These are phyloP conservation scores for Oxyscelio sp. DNA, from an alignment of 2,888 invertebrate species.

Conservation along the genomic window DNA sequence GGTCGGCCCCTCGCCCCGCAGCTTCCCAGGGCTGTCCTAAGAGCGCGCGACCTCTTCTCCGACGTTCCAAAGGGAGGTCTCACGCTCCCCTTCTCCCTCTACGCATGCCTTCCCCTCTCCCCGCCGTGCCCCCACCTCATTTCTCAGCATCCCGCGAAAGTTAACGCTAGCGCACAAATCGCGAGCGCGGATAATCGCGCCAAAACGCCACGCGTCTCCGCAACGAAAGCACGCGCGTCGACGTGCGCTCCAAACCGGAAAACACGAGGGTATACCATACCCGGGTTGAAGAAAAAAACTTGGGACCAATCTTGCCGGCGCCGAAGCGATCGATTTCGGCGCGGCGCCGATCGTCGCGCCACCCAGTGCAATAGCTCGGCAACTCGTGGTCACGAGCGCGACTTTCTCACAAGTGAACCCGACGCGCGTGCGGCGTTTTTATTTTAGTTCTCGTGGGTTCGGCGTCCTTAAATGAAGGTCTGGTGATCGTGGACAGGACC, in stretches of 20 bases:
- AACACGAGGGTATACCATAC: slow-evolving; percentile 43
- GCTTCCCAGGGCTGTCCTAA: no score
- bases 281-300: not conserved
- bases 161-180: no score
- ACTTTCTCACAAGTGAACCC: slow-evolving; percentile 9
- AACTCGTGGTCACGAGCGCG: slow-evolving; percentile 2
- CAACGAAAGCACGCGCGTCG: slow-evolving; percentile 79
- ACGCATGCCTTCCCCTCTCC: no score
- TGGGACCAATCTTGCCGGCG: not conserved
- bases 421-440: slow-evolving; percentile 31
- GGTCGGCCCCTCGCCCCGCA: no score
- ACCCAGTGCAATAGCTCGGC: slow-evolving; percentile 26
- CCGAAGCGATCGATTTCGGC: slow-evolving; percentile 1
- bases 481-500: slow-evolving; percentile 21
- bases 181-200: no score
- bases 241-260: slow-evolving; percentile 48
- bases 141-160: no score
- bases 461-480: not conserved
- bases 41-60: no score
- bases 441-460: slow-evolving; percentile 1
- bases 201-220: no score
- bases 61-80: no score
- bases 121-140: no score
- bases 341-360: slow-evolving; percentile 16
- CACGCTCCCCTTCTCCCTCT: no score